Conservation (phyloP, 2,797 vertebrate genomes). For the Acipenser transmontanus region DNA sequence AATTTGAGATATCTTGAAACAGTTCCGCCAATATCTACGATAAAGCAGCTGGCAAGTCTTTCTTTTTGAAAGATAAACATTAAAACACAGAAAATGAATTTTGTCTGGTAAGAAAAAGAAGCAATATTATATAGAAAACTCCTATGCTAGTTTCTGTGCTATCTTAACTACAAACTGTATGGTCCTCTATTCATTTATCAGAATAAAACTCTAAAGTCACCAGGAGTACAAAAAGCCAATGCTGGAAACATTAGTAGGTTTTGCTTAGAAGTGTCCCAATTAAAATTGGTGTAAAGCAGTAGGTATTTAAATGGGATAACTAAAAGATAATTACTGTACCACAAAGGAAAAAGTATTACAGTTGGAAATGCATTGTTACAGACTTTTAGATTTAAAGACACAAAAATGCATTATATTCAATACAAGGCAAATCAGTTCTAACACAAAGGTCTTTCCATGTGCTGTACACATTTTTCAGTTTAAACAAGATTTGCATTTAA, state of each 20-base stretch:
- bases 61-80: conserved; percentile 26
- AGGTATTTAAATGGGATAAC: too few species aligned
- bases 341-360: too few species aligned
- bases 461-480: neutral
- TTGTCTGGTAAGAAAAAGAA: conserved; percentile 18
- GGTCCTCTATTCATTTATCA: conserved; percentile 12
- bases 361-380: too few species aligned
- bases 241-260: conserved; percentile 4
- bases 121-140: conserved; percentile 19
- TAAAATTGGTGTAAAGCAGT: too few species aligned
- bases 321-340: too few species aligned
- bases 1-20: conserved; percentile 33
- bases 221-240: neutral
- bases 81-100: conserved; percentile 22
- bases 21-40: conserved; percentile 36
- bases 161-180: conserved; percentile 21
- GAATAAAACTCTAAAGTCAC: too few species aligned
- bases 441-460: neutral
- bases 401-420: too few species aligned
- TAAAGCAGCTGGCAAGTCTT: conserved; percentile 29
- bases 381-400: too few species aligned
- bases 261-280: neutral
- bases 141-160: conserved; percentile 15
- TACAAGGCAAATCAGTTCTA: neutral
- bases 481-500: too few species aligned